Evolutionary conservation across 2,797 vertebrate genomes (phyloP).

Genomic region (Antennarius maculatus): DNA sequence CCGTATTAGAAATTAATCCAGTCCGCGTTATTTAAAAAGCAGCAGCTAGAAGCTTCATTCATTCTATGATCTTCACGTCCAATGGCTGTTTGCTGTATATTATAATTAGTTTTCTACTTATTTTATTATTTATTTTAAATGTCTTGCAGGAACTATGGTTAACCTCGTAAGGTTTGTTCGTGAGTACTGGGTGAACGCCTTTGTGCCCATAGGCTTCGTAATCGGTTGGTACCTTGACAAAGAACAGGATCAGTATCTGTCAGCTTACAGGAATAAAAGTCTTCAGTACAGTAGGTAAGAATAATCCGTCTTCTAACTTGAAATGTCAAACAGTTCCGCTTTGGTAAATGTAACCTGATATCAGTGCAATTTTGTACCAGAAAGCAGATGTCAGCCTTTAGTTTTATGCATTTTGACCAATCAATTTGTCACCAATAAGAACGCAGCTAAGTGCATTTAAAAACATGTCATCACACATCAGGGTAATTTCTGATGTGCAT

Average conservation of each 20-base stretch:
- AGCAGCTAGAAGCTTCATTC: background rate
- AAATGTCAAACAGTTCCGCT: background rate
- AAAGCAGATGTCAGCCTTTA: background rate
- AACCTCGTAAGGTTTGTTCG: slow-evolving; percentile 83
- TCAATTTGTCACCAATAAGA: too few species aligned
- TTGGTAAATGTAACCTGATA: too few species aligned
- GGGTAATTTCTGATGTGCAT: background rate
- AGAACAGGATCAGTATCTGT: slow-evolving; percentile 84
- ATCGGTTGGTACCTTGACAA: slow-evolving; percentile 89
- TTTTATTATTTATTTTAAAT: background rate
- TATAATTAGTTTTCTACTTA: background rate
- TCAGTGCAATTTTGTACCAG: too few species aligned
- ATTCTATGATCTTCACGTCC: background rate
- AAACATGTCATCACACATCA: too few species aligned
- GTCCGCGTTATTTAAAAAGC: background rate
- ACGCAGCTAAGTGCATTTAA: too few species aligned
- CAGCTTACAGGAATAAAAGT: slow-evolving; percentile 93
- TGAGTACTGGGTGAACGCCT: slow-evolving; percentile 84
- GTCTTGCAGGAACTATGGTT: slow-evolving; percentile 80
- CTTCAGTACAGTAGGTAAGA: slow-evolving; percentile 87
- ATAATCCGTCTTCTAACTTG: background rate
- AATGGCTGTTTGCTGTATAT: background rate
- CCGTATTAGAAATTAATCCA: too few species aligned
- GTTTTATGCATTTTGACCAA: too few species aligned
- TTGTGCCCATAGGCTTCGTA: slow-evolving; percentile 89